phyloP scores from a whole-genome alignment of 2,888 invertebrate genomes.

The Cheilosia vulpina region DNA sequence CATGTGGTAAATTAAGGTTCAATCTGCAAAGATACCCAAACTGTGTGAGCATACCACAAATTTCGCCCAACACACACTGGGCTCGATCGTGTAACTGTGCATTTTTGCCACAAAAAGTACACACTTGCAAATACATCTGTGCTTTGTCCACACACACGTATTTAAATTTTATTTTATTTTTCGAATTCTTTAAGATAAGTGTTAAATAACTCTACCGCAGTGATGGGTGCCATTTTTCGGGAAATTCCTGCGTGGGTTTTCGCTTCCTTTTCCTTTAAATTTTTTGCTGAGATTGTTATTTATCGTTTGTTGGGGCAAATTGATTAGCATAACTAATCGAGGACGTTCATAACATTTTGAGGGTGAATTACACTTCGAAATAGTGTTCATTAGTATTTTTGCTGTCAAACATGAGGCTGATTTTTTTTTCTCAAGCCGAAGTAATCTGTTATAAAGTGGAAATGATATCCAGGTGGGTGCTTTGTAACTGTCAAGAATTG shows the following conservation, averaged over 20 bases:
- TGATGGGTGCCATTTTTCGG: conserved; percentile 29
- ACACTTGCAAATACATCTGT: not conserved
- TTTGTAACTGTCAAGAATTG: no score
- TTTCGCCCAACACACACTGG: conserved; percentile 23
- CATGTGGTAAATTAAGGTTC: conserved; percentile 78
- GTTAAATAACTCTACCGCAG: conserved; percentile 25
- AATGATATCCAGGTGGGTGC: no score
- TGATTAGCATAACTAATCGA: conserved; percentile 70
- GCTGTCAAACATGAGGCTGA: not conserved
- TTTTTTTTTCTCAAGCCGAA: not conserved
- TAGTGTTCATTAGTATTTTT: conserved; percentile 19
- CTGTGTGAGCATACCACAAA: conserved; percentile 16
- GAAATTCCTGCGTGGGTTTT: conserved; percentile 20
- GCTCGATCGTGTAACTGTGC: conserved; percentile 18
- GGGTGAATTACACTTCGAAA: conserved; percentile 38
- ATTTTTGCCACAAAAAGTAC: conserved; percentile 43
- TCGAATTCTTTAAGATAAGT: conserved; percentile 5
- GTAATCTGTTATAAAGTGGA: no score
- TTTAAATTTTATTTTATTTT: not conserved
- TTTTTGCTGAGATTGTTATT: conserved; percentile 37
- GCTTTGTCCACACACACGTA: not conserved
- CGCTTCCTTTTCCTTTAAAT: not conserved
- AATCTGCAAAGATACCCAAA: conserved; percentile 23
- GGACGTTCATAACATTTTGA: conserved; percentile 58
- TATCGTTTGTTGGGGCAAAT: conserved; percentile 40